Evolutionary conservation across 2,888 invertebrate genomes (phyloP), one percentile per base, ranked within the genome.

Genomic region (Pollenia angustigena): DNA sequence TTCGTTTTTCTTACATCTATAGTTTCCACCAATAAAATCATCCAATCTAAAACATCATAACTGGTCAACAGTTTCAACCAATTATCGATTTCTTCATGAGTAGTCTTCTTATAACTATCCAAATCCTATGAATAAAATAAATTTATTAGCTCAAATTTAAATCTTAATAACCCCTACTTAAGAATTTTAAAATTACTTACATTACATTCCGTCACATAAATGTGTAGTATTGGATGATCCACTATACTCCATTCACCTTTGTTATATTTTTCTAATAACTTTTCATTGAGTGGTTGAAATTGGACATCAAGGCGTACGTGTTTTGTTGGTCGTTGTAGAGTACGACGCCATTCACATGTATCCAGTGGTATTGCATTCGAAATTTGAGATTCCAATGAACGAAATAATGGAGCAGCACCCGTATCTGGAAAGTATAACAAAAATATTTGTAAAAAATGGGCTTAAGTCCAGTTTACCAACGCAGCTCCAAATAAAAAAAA

Each of bases 191-290:
- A 54, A 23, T 10, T 18, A 88, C 89, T 94, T 94, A 98, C 98
- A 92, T 95, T 95, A 95, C 98, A 98, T 92, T 99, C 98, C 32
- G 97, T 98, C 96, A 98, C 98, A 93, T 97, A 99, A 84, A 98
- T 97, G 93, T 99, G 98, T 91, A 99, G 96, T 92, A 99, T 96
- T 12, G 98, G 98, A 90, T 97, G 96, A 89, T 97, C 96, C 85
- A 98, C 94, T 66, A 99, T 95, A 91, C 96, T 96, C 93, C 96
- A 96, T 92, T 96, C 95, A 80, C 95, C 95, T 69, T 96, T 96
- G 86, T 95, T 95, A 64, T 97, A 97, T 75, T 91, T 92, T 42
- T 93, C 93, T 78, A 97, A 93, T 86, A 96, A 95, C 78, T 95
- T 96, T 85, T 95, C 95, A 92, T 96, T 96, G 91, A 97, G 97